A percentile compares a stretch with the other conserved stretches of the same genome.
Conservation (phyloP, 2,888 invertebrate genomes). For the Athalia cordata region DNA sequence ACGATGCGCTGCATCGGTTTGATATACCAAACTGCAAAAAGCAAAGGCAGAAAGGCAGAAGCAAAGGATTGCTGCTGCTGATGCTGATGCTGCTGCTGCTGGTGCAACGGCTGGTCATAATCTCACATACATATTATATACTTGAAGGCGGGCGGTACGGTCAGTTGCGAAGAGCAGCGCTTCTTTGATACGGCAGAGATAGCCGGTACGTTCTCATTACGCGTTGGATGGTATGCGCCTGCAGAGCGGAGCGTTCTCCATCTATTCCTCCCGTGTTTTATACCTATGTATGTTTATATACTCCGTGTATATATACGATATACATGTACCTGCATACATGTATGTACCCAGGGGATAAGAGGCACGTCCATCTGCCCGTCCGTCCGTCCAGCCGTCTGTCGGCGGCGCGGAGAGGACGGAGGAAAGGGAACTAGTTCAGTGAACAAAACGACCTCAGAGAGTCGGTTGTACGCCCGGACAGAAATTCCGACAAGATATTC, state of each 20-base stretch:
- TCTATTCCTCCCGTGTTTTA: constrained; percentile 33
- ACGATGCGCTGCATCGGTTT: too few species aligned
- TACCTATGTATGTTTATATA: neutral
- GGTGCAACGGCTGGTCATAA: constrained; percentile 14
- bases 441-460: constrained; percentile 69
- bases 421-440: constrained; percentile 72
- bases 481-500: constrained; percentile 11
- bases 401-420: constrained; percentile 49
- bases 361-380: constrained; percentile 40
- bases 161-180: constrained; percentile 43
- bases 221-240: constrained; percentile 71
- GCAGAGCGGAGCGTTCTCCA: constrained; percentile 27
- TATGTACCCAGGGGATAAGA: constrained; percentile 44
- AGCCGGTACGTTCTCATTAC: constrained; percentile 73
- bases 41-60: too few species aligned
- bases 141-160: constrained; percentile 21
- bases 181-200: constrained; percentile 47
- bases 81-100: too few species aligned
- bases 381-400: constrained; percentile 25
- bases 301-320: neutral
- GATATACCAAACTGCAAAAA: too few species aligned
- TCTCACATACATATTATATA: constrained; percentile 10
- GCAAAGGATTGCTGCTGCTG: too few species aligned
- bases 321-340: neutral
- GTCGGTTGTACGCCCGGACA: constrained; percentile 39